Percentiles rank a stretch among this genome's conserved stretches.
These are phyloP conservation scores for Heterotis niloticus DNA, from an alignment of 2,113 vertebrate species.

Conservation along the genomic window DNA sequence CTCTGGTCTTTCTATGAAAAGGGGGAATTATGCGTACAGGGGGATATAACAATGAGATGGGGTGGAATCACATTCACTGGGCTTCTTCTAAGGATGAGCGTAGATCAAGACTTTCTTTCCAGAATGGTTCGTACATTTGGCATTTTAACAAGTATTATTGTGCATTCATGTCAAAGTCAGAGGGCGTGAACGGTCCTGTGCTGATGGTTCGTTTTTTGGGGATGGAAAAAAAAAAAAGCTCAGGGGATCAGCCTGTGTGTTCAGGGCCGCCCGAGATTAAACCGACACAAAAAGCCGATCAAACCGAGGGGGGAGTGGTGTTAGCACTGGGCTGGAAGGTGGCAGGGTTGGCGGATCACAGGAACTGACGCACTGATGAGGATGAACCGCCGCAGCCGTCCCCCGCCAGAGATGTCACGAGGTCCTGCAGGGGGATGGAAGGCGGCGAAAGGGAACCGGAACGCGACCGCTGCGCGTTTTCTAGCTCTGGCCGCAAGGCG, in stretches of 20 bases:
- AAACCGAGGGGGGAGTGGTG: not conserved
- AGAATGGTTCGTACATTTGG: not conserved
- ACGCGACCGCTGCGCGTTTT: not conserved
- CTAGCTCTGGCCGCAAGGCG: not conserved
- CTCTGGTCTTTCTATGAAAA: not conserved
- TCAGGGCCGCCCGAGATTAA: conserved; percentile 2
- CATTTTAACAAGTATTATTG: not conserved
- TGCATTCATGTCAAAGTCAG: not conserved
- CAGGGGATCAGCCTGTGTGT: not conserved
- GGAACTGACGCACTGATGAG: not conserved
- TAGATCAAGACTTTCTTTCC: not conserved
- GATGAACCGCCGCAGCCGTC: conserved; percentile 1
- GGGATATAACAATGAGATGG: not conserved
- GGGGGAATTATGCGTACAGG: not conserved
- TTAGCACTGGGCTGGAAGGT: too few species aligned
- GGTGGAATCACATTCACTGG: not conserved
- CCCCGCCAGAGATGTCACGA: not conserved
- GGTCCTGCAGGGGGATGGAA: too few species aligned
- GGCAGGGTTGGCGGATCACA: not conserved
- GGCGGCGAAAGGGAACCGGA: not conserved
- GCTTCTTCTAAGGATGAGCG: not conserved
- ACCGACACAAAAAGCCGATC: conserved; percentile 4
- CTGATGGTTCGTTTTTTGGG: not conserved
- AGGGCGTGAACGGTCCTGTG: not conserved
- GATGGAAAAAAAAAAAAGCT: not conserved